These are phyloP conservation scores for Mareca strepera DNA, from an alignment of 2,797 vertebrate genomes.

Conservation along the genomic window DNA sequence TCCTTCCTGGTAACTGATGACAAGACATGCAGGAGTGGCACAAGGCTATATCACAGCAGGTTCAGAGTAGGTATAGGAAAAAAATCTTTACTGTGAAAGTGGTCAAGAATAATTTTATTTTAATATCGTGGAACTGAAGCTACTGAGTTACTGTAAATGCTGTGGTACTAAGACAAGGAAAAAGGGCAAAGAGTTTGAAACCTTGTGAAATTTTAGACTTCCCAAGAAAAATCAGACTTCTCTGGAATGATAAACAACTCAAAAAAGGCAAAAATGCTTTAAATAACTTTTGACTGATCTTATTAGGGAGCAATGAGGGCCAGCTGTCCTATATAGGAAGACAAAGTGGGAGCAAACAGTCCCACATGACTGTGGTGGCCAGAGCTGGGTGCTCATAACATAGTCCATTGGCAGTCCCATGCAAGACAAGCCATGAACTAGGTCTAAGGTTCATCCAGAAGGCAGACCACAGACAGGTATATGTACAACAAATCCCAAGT, in stretches of 20 bases:
- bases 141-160: neutral
- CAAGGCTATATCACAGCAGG: too few relatives aligned
- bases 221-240: neutral
- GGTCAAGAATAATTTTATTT: neutral
- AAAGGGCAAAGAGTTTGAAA: neutral
- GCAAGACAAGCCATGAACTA: neutral
- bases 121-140: neutral
- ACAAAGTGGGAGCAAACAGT: neutral
- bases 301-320: neutral
- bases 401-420: neutral
- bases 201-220: neutral
- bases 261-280: neutral
- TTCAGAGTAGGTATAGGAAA: too few relatives aligned
- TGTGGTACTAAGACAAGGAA: neutral
- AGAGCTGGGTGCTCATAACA: neutral
- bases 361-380: neutral
- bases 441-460: neutral
- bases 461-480: neutral
- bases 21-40: too few relatives aligned
- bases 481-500: neutral
- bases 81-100: too few relatives aligned
- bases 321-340: neutral
- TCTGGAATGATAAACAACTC: neutral
- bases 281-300: neutral
- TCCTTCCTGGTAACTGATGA: too few relatives aligned